These are phyloP conservation scores for Euzophera pinguis DNA, from an alignment of 2,888 invertebrate species.

Conservation along the genomic window DNA sequence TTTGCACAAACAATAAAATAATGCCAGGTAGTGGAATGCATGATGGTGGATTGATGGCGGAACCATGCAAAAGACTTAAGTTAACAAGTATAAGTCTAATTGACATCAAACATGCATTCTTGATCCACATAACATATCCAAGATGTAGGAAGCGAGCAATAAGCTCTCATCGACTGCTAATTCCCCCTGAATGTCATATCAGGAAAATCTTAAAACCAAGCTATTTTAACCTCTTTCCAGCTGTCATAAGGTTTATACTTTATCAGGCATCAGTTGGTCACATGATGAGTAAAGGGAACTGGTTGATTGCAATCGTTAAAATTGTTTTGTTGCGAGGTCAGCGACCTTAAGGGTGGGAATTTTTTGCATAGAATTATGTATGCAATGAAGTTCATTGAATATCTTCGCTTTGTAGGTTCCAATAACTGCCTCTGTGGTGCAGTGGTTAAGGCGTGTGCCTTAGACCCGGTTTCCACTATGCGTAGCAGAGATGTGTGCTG, in stretches of 20 bases:
- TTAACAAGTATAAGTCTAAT: background rate
- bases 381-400: too few relatives aligned
- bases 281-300: slow-evolving; percentile 8
- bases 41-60: too few relatives aligned
- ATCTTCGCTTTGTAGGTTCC: too few relatives aligned
- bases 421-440: too few relatives aligned
- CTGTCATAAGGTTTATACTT: background rate
- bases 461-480: too few relatives aligned
- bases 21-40: too few relatives aligned
- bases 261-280: background rate
- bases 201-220: background rate
- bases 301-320: slow-evolving; percentile 9
- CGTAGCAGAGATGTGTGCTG: too few relatives aligned
- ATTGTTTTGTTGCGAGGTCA: slow-evolving; percentile 6
- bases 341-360: background rate
- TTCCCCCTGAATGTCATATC: background rate
- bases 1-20: too few relatives aligned
- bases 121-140: background rate
- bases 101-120: background rate
- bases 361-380: too few relatives aligned
- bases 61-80: too few relatives aligned
- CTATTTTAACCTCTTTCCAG: background rate
- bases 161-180: slow-evolving; percentile 7
- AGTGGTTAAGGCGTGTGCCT: too few relatives aligned
- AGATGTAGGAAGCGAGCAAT: slow-evolving; percentile 2